Evolutionary conservation across 2,888 invertebrate species (phyloP), one percentile per base, ranked within the genome.

Genomic region (Imbricaverruca yamaguchii): DNA sequence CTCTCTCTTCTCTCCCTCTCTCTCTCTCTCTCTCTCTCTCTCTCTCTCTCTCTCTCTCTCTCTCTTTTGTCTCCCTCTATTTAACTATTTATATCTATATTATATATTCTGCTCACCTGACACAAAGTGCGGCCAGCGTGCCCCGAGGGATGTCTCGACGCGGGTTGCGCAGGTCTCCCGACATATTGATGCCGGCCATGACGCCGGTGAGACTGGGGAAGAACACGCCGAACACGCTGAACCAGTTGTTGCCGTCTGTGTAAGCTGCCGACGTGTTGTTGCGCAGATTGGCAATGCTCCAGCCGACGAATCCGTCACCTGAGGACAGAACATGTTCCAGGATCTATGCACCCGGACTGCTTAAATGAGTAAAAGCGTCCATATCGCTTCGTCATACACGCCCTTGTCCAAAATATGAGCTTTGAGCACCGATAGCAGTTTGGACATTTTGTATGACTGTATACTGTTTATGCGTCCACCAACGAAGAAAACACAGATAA

Each of bases 181-280:
- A 96, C 98, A 98, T 98, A 87, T 98, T 98, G 85, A 98, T 97
- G 61, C 98, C 98, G 11, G 98, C 96, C 84, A 98, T 89, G 83
- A 98, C 94, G 23, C 98, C 98, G 80, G 98, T 97, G 56, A 98
- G 95, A 0, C 98, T 97, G 21, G 98, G 97, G 87, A 98, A 98
- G 88, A 98, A 98, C 4, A 98, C 95, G 59, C 98, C 98, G 88
- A 98, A 97, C 69, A 97, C 96, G 80, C 93, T 94, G 88, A 98
- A 98, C 94, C 97, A 98, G 83, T 92, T 93, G 85, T 96, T 93
- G 13, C 92, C 92, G 81, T 92, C 90, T 81, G 91, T 90, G 88
- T 94, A 97, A 81, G 91, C 89, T 0, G 96, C 91, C 89, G 93
- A 93, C 74, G 94, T 91, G 87, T 97, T 97, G 85, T 93, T 91